Evolutionary conservation across 2,888 invertebrate genomes (phyloP), one percentile per base, ranked within the genome.

Genomic region (Melikaiella ostensackeni): DNA sequence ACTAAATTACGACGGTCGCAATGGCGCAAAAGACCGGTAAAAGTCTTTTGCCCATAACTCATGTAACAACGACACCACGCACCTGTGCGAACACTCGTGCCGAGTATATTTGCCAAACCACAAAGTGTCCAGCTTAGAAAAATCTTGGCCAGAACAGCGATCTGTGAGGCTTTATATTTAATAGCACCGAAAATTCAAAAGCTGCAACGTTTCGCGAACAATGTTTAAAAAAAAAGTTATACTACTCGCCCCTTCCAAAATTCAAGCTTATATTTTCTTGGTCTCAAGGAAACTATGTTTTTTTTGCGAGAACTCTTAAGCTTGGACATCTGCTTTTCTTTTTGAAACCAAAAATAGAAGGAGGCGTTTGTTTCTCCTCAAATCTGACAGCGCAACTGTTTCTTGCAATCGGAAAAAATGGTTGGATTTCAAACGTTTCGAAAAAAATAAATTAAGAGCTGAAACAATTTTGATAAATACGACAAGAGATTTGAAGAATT

Each of bases 81-180:
- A 87, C 85, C 88, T 87, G 89, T 84, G 85, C 81, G 85, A 83
- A 85, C 87, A 86, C 85, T 86, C 81, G 80, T 81, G 81, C 78
- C 75, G 82, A 82, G 84, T 86, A 83, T 82, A 86, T 86, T 84
- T 85, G 88, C 89, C 89, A 88, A 89, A 83, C 90, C 90, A 81
- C 89, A 87, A 85, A 86, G 81, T 83, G 84, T 81, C 80, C 79
- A 81, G 80, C 76, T 76, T 50, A 74, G 80, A 87, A 89, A 88
- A 88, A 86, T 85, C 86, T 88, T 89, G 88, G 89, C 89, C 82
- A 77, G 80, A 79, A 79, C 82, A 77, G 80, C 79, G 79, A 86
- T 87, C 87, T 84, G 82, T 83, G 80, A 21, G 21, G 55, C n/a
- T 55, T 55, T 30, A 30, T 4, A 4, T 30, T 30, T 55, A 21